phyloP scores from a whole-genome alignment of 1,140 invertebrate species.

The Pseudomyrmex dendroicus region DNA sequence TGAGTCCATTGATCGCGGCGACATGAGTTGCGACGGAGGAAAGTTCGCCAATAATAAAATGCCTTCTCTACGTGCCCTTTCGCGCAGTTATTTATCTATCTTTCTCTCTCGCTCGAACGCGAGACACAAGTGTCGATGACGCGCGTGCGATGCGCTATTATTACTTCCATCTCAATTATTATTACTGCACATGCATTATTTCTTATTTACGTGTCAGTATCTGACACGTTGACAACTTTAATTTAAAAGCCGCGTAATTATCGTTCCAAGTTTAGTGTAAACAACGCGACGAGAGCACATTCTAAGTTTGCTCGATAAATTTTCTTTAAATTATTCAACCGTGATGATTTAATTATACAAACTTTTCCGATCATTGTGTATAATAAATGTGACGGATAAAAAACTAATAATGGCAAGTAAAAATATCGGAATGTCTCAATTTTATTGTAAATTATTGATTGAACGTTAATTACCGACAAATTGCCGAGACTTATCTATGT shows the following conservation, averaged over 20 bases:
- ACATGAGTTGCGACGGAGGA: constrained; percentile 7
- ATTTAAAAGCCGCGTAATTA: no score
- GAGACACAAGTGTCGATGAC: not conserved
- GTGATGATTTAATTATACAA: not conserved
- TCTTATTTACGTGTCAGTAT: no score
- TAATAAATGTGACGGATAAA: not conserved
- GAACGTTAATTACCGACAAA: constrained; percentile 42
- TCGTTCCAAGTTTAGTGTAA: no score
- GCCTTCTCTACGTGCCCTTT: constrained; percentile 11
- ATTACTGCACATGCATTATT: no score
- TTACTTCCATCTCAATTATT: not conserved
- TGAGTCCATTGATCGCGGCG: constrained; percentile 57
- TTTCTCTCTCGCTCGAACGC: not conserved
- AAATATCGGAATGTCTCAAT: constrained; percentile 1
- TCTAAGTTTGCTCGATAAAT: no score
- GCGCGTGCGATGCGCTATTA: not conserved
- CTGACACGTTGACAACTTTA: no score
- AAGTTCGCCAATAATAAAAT: constrained; percentile 41
- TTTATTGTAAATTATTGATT: constrained; percentile 13
- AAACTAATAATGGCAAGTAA: constrained; percentile 9
- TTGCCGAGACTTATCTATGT: constrained; percentile 40
- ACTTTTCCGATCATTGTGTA: not conserved
- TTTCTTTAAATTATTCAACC: no score
- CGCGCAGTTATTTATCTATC: not conserved
- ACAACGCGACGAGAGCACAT: no score